Conservation (phyloP, 2,113 vertebrate species). For the Atrichornis clamosus region DNA sequence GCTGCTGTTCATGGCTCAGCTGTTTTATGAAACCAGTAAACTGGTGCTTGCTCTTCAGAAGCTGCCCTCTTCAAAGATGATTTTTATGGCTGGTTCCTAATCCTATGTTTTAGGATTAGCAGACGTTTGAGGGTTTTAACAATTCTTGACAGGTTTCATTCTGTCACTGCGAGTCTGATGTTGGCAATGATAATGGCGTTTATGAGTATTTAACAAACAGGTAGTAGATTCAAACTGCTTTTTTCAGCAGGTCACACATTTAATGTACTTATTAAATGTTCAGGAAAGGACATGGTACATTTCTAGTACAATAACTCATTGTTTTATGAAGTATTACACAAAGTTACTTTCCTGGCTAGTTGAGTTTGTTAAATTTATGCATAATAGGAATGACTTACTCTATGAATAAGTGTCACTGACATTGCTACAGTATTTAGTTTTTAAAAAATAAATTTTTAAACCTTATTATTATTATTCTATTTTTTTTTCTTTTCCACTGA, state of each 20-base stretch:
- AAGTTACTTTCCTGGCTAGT: not conserved
- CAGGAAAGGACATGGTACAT: not conserved
- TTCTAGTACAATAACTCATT: not conserved
- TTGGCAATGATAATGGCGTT: not conserved
- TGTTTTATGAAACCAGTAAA: not conserved
- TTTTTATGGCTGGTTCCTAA: not conserved
- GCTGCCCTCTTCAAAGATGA: not conserved
- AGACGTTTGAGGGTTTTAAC: not conserved
- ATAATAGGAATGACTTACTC: not conserved
- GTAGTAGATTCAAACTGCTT: not conserved
- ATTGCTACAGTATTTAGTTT: not conserved
- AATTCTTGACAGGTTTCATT: not conserved
- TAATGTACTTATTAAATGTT: not conserved
- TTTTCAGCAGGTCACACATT: not conserved
- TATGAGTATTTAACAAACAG: not conserved
- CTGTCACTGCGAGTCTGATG: not conserved
- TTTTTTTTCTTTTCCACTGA: fast-evolving
- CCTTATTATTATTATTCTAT: not conserved
- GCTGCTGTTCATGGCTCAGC: not conserved
- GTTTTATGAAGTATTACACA: not conserved
- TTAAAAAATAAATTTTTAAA: not conserved
- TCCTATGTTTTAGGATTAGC: not conserved
- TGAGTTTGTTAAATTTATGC: not conserved
- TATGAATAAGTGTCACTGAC: not conserved
- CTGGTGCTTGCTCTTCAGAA: not conserved